A percentile compares a stretch with the other conserved stretches of the same genome.
Conservation (phyloP, 1,140 invertebrate genomes). For the Drosophila nigrodunni region DNA sequence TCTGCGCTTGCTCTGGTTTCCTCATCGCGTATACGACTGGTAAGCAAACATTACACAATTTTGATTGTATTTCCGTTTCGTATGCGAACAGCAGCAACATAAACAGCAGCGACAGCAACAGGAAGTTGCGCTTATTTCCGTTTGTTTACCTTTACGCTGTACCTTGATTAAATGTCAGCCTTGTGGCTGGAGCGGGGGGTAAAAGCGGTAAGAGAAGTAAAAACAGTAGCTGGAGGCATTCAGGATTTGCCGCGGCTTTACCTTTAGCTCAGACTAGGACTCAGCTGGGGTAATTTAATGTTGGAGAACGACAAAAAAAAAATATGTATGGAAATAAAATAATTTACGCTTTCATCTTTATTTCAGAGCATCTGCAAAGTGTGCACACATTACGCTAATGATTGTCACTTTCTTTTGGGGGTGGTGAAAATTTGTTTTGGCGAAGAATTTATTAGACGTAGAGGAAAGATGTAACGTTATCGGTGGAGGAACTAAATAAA, state of each 20-base stretch:
- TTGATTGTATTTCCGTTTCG: slow-evolving; percentile 82
- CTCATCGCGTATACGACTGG: slow-evolving; percentile 24
- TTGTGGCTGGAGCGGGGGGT: slow-evolving; percentile 15
- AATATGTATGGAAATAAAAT: slow-evolving; percentile 22
- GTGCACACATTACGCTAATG: slow-evolving; percentile 35
- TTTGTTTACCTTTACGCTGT: slow-evolving; percentile 80
- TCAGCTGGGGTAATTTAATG: slow-evolving; percentile 38
- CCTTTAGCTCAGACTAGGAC: background rate
- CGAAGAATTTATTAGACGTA: background rate
- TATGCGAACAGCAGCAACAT: slow-evolving; percentile 64
- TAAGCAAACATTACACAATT: slow-evolving; percentile 80
- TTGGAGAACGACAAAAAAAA: slow-evolving; percentile 9
- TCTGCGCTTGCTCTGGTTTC: background rate
- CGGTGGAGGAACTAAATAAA: background rate
- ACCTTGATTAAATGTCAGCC: slow-evolving; percentile 79
- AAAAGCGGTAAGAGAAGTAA: background rate
- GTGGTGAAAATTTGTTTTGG: background rate
- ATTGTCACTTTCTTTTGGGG: slow-evolving; percentile 3
- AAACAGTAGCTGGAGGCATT: background rate
- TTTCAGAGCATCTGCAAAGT: slow-evolving; percentile 15
- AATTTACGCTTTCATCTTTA: slow-evolving; percentile 39
- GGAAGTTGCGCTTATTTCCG: slow-evolving; percentile 82
- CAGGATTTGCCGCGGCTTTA: slow-evolving; percentile 33
- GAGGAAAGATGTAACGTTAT: too few relatives aligned
- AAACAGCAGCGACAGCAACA: slow-evolving; percentile 61